These are phyloP conservation scores for Mormyrus iriodes DNA, from an alignment of 2,113 vertebrate species.

Conservation along the genomic window DNA sequence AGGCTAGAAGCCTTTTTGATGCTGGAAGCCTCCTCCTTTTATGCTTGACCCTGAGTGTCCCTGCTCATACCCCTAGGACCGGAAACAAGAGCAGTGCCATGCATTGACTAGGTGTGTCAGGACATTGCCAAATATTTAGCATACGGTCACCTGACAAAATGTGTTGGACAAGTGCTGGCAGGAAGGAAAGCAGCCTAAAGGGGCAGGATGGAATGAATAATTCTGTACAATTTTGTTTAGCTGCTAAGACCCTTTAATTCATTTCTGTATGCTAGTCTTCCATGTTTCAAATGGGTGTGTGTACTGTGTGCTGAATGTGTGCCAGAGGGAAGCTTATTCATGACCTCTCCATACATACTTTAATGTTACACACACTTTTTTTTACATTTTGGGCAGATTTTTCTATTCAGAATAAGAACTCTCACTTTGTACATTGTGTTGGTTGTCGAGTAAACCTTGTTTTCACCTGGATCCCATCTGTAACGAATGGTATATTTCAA, in stretches of 20 bases:
- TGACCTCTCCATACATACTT: neutral
- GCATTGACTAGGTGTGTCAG: neutral
- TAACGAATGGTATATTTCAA: constrained; percentile 1
- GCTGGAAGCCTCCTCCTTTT: neutral
- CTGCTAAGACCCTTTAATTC: neutral
- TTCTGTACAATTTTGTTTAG: neutral
- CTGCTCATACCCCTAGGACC: neutral
- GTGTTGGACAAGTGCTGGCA: neutral
- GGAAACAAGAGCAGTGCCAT: neutral
- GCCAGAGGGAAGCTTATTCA: neutral
- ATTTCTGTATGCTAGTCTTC: neutral
- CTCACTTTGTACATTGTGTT: neutral
- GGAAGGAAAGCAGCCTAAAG: neutral
- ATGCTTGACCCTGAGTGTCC: neutral
- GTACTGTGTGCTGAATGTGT: neutral
- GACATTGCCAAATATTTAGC: neutral
- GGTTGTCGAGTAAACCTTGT: neutral
- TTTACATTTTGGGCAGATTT: neutral
- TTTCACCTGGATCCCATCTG: neutral
- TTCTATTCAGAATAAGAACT: neutral
- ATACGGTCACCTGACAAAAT: neutral
- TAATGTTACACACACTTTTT: neutral
- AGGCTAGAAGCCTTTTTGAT: neutral
- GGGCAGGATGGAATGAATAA: neutral
- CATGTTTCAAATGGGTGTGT: neutral